Evolutionary conservation across 2,797 vertebrate genomes (phyloP).

Genomic region (Amblyraja radiata): DNA sequence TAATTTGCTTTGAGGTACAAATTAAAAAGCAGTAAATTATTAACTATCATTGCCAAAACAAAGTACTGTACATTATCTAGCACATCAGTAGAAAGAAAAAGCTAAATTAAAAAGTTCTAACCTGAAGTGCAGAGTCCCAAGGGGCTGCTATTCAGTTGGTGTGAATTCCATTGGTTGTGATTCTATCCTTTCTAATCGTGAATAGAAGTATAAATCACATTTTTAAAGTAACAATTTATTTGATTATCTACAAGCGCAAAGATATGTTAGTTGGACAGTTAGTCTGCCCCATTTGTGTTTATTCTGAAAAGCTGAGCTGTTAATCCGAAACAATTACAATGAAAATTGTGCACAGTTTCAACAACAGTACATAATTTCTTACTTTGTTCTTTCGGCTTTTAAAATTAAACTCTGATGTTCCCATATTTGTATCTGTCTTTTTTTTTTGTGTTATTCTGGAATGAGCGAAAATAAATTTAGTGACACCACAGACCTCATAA

Average conservation of each 20-base stretch:
- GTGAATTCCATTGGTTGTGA: not conserved
- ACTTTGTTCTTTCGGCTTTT: not conserved
- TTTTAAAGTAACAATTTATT: not conserved
- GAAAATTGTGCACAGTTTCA: not conserved
- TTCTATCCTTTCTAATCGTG: not conserved
- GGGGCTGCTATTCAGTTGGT: not conserved
- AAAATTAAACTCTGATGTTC: not conserved
- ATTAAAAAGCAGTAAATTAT: conserved; percentile 5
- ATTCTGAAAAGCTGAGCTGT: not conserved
- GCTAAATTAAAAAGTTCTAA: not conserved
- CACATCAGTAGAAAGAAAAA: not conserved
- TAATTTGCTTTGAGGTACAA: conserved; percentile 30
- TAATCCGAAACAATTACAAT: not conserved
- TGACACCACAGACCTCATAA: not conserved
- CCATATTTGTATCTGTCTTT: not conserved
- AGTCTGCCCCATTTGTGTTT: not conserved
- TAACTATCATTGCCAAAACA: not conserved
- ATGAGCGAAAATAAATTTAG: not conserved
- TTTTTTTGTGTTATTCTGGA: not conserved
- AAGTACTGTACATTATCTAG: not conserved
- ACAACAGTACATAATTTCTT: not conserved
- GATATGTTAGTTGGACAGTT: too few species aligned
- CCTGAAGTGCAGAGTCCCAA: not conserved
- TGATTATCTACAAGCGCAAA: not conserved
- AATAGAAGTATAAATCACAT: not conserved